Base-by-base conservation (phyloP, 2,113 vertebrate species). In the Chaetura pelagica region DNA sequence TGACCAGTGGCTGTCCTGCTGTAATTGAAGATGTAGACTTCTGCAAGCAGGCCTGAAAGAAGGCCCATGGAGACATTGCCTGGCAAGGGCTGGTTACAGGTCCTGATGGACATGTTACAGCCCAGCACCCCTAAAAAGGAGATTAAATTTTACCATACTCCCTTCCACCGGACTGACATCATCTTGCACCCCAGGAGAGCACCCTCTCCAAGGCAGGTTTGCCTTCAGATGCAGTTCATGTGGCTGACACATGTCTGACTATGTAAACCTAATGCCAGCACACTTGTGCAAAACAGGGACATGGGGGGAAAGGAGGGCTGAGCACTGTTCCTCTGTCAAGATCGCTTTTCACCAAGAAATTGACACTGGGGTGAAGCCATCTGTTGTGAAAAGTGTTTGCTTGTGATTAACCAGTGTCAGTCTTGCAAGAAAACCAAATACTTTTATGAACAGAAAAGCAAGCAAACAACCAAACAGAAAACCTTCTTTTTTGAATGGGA, bases 261-360 rank as follows among this genome's bases (percentile, higher is more conserved):
- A 46, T 0, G 0, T 16, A 46, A 22, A 16, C 15, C 22, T 15
- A 7, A 6, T 30, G 27, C 17, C 66, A 18, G 11, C 14, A 57
- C 2, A 10, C 38, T 22, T 42, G 23, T 21, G 40, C 9, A 12
- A 44, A 69, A 61, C 8, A 42, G 29, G 16, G 17, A n/a, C 32
- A 15, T 7, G 3, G 5, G 21, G 18, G 13, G 9, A 90, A 63
- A 48, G 19, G 26, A 83, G 10, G 83, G 12, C 32, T 61, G 46
- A 92, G 29, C 42, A 44, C 44, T 76, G 5, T 21, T 87, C 7
- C 13, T 54, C 46, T 62, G 26, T 15, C 54, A 84, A 91, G 96
- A 91, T 77, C 84, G 27, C 24, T 76, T 95, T 71, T 77, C 69
- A 74, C 54, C 40, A 78, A 84, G 51, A 81, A 69, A 84, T 30